Base-by-base conservation (phyloP, 1,140 invertebrate genomes). In the Ostrea denselamellosa region DNA sequence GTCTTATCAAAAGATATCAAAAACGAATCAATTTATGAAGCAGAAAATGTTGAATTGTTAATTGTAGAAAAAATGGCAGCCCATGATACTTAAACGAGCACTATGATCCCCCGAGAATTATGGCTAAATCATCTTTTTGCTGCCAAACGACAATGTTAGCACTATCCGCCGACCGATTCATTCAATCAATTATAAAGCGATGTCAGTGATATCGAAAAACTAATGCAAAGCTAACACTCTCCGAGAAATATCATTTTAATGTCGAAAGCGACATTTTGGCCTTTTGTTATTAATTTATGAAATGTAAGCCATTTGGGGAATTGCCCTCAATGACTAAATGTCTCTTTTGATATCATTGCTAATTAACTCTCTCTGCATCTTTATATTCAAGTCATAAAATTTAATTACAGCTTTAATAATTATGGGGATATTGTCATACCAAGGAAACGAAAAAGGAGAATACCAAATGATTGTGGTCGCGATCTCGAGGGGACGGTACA, bases 341-440 rank as follows among this genome's bases (percentile, higher is more conserved):
- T 85, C 84, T 85, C 84, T 56, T 85, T 85, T 85, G 53, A 56
- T 85, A 62, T 85, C 84, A 85, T 85, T 85, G 17, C 19, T 85
- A 85, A 85, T 85, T 62, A 85, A 62, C 84, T 85, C 56, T 62
- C 28, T 85, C 56, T 85, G 51, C 53, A 62, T 85, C 58, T 62
- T 85, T 85, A 85, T 85, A 90, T 88, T 90, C 86, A 86, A 87
- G 87, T 90, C 89, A 90, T 90, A 90, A 88, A 90, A 88, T 87
- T 90, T 86, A 90, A 90, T 90, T 90, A 90, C 83, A 82, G 65
- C 65, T 83, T n/a, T 85, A 87, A 90, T 90, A 88, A 90, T 90
- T 90, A 90, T 52, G 85, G 86, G 86, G 87, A 90, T 90, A 88
- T 90, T 87, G 88, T 88, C 81, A 88, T 86, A 68, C 85, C 58